Base-by-base conservation (phyloP, 2,113 vertebrate species). In the Oryzias melastigma region DNA sequence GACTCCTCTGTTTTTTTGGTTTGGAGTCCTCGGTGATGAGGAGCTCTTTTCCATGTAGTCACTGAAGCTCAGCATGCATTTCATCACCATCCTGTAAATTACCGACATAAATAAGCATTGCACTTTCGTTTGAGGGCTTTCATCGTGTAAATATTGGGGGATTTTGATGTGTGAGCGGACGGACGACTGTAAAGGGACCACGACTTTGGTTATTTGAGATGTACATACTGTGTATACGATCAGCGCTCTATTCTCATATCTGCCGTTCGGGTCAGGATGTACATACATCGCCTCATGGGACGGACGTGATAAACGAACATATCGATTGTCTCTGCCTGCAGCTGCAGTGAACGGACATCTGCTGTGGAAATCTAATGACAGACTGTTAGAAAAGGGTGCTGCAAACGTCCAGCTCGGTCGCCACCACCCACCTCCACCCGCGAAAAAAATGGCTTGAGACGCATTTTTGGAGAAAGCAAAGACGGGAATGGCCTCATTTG, bases 401-500 rank as follows among this genome's bases (percentile, higher is more conserved):
- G 75, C 85, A 87, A 90, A 63, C 83, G 88, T 64, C 62, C 65
- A 69, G 68, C 73, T 85, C 65, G 72, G 58, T 65, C 73, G 22
- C 72, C 78, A 73, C 73, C 67, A 68, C 54, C 68, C 58, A 4
- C 58, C 20, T 42, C n/a, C n/a, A 0, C 16, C 44, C 58, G 80
- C 16, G 22, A 22, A 22, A 71, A 52, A 73, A 7, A 74, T 91
- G 89, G 86, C 68, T 66, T 89, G 74, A 85, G 87, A 89, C 85
- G 84, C 82, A 69, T 91, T 90, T 86, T 81, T 84, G 79, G 64
- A 79, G 74, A 74, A 71, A 53, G 88, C 87, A 83, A 88, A 84
- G 87, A 92, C 81, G 88, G 77, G 89, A 94, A 92, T 86, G 92
- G 88, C 93, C 92, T 93, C 92, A 93, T 93, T 94, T 93, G 90